Evolutionary conservation across 2,797 vertebrate genomes (phyloP), one percentile per base, ranked within the genome.

Genomic region (Anguilla megastoma): DNA sequence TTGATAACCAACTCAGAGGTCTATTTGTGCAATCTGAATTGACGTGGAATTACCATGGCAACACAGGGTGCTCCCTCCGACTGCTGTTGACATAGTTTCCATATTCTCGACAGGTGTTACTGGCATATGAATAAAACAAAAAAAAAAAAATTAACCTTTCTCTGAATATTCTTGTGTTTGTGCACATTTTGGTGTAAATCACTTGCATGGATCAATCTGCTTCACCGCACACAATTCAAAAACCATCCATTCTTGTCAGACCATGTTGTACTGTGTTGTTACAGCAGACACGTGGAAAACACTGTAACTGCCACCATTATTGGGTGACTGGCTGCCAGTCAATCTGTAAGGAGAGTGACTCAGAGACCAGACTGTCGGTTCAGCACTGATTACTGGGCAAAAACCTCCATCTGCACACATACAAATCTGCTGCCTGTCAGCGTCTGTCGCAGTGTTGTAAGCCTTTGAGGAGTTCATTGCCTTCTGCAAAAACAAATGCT

Each of bases 31-130:
- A 24, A 33, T n/a, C 79, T 82, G 79, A 4, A 21, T 48, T 50
- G 45, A 45, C 79, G 48, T 82, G 79, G 41, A 7, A 50, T 82
- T 48, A 24, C 79, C 79, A 82, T 82, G 41, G 79, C 41, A 82
- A 82, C 79, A 50, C 5, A 82, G 45, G 16, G 36, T 10, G 76
- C 76, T 45, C 76, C 12, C 9, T 76, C 71, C 16, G 71, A 36
- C 2, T 36, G 33, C 14, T 76, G 71, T 80, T 80, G 76, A 80
- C 36, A 76, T 30, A 80, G 36, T 45, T 45, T 80, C 76, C 8
- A 80, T 10, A n/a, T 24, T 24, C 45, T 48, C 2, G 18, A 82
- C 79, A 82, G 41, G 79, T 82, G 41, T 48, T 82, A 48, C 41
- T 10, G 18, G 18, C 21, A 48, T 14, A 80, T 21, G 36, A 45